Conservation (phyloP, 2,888 invertebrate genomes). For the Nemapogon koenigi region DNA sequence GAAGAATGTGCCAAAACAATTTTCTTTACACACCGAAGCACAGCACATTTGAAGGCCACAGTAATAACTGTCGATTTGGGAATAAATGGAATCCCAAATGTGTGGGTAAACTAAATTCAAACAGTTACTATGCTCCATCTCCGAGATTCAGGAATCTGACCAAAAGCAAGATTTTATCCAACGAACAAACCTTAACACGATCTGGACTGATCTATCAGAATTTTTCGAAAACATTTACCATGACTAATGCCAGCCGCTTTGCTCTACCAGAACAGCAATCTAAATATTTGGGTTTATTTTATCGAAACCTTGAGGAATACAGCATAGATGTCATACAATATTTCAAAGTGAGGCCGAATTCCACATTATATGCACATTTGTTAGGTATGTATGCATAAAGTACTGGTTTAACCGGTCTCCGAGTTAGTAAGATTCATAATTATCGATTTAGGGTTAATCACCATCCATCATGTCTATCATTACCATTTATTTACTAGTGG, state of each 20-base stretch:
- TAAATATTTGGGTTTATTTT: not conserved
- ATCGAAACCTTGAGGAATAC: slow-evolving; percentile 14
- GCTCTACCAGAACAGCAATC: not conserved
- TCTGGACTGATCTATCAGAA: slow-evolving; percentile 36
- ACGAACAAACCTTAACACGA: slow-evolving; percentile 28
- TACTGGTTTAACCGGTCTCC: too few relatives aligned
- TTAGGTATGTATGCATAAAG: slow-evolving; percentile 30
- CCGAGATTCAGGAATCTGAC: slow-evolving; percentile 35
- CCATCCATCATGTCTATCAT: too few relatives aligned
- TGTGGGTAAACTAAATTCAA: slow-evolving; percentile 28
- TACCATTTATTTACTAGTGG: too few relatives aligned
- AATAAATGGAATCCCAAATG: slow-evolving; percentile 16
- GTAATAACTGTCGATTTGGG: slow-evolving; percentile 14
- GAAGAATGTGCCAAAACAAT: slow-evolving; percentile 29
- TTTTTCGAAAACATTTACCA: slow-evolving; percentile 32
- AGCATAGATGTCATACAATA: slow-evolving; percentile 39
- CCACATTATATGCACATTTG: slow-evolving; percentile 39
- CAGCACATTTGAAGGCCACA: slow-evolving; percentile 7
- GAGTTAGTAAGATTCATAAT: too few relatives aligned
- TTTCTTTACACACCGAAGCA: slow-evolving; percentile 26
- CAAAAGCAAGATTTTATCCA: slow-evolving; percentile 27
- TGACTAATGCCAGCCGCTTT: slow-evolving; percentile 34
- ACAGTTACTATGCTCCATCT: slow-evolving; percentile 34
- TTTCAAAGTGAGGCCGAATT: slow-evolving; percentile 46
- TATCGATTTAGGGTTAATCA: too few relatives aligned